A percentile compares a stretch with the other conserved stretches of the same genome.
Evolutionary conservation across 2,888 invertebrate species (phyloP).

Genomic region (Sicus ferrugineus): DNA sequence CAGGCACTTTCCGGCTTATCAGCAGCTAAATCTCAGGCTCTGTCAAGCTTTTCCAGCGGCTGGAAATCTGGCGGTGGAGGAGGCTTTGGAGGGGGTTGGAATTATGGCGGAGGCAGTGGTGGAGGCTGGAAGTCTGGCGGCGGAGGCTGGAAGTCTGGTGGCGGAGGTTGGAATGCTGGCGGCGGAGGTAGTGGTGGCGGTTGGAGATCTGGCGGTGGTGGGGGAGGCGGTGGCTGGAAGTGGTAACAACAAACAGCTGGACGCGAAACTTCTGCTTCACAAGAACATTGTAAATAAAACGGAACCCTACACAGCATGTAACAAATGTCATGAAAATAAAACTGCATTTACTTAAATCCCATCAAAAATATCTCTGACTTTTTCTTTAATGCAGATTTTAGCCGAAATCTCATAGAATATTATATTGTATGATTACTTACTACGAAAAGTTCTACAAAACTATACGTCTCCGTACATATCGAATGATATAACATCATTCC

Average conservation of each 20-base stretch:
- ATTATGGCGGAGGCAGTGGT: constrained; percentile 40
- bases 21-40: not conserved
- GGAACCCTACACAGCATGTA: not conserved
- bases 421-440: too few relatives aligned
- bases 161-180: constrained; percentile 30
- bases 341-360: not conserved
- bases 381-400: too few relatives aligned
- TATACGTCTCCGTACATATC: too few relatives aligned
- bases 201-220: constrained; percentile 45
- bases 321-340: not conserved
- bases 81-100: constrained; percentile 24
- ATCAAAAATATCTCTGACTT: not conserved
- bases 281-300: not conserved
- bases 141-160: constrained; percentile 41
- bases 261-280: not conserved
- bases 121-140: constrained; percentile 43
- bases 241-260: constrained; percentile 36
- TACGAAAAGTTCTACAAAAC: too few relatives aligned
- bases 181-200: constrained; percentile 39
- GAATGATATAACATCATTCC: too few relatives aligned
- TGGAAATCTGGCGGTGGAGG: constrained; percentile 45
- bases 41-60: constrained; percentile 43
- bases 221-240: constrained; percentile 48
- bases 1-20: constrained; percentile 15
- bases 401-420: too few relatives aligned